Evolutionary conservation across 2,797 vertebrate species (phyloP).

Genomic region (Chaetodon trifasciatus): DNA sequence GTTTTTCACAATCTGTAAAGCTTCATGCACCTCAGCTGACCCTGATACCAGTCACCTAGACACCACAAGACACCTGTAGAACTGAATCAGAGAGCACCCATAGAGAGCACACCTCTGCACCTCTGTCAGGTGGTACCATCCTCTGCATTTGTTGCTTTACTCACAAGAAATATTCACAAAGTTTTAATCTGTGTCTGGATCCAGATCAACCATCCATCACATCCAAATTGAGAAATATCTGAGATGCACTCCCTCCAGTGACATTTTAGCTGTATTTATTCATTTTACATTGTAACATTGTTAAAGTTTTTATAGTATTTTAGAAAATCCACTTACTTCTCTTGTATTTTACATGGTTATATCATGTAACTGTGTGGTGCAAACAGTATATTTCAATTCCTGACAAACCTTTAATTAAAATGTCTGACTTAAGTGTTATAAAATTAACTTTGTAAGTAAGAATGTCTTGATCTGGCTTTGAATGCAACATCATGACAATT

Average conservation of each 20-base stretch:
- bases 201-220: neutral
- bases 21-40: constrained; percentile 16
- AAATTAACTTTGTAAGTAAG: neutral
- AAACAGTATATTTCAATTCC: neutral
- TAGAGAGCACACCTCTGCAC: neutral
- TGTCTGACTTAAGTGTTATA: no score
- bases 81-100: neutral
- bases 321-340: neutral
- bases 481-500: neutral
- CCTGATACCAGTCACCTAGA: neutral
- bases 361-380: neutral
- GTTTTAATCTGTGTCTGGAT: neutral
- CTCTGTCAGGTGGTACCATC: neutral
- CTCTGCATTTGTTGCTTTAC: neutral
- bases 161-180: neutral
- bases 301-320: neutral
- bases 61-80: neutral
- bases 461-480: neutral
- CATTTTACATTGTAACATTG: no score
- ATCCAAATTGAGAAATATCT: neutral
- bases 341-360: neutral
- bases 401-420: neutral
- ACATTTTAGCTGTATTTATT: no score
- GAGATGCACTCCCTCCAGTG: neutral
- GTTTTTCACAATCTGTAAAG: constrained; percentile 20